These are phyloP conservation scores for Psammodynastes pulverulentus DNA, from an alignment of 2,113 vertebrate species.

Conservation along the genomic window DNA sequence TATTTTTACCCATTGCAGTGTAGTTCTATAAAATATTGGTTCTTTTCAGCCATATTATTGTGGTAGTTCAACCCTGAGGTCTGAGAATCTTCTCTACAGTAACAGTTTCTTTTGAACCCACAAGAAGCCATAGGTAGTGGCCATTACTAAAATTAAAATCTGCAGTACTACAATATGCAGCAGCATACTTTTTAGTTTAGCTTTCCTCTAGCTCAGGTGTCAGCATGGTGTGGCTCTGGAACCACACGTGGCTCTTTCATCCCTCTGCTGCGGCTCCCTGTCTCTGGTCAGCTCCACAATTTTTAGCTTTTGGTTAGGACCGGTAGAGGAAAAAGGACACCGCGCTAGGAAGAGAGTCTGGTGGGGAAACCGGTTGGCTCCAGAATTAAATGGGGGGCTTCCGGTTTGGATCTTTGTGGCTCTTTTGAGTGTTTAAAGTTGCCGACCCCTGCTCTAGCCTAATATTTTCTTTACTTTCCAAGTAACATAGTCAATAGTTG, in stretches of 20 bases:
- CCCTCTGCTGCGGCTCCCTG: too few species aligned
- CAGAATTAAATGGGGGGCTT: too few species aligned
- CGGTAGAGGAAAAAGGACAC: too few species aligned
- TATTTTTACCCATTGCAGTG: background rate
- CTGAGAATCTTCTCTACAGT: background rate
- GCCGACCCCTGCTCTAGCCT: background rate
- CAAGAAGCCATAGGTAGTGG: background rate
- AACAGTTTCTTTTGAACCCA: background rate
- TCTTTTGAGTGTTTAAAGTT: too few species aligned
- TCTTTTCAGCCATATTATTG: background rate
- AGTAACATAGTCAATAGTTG: background rate
- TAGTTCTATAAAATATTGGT: background rate
- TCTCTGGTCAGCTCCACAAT: too few species aligned
- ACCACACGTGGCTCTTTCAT: too few species aligned
- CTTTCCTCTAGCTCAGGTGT: background rate
- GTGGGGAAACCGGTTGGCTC: too few species aligned
- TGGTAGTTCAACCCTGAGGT: background rate
- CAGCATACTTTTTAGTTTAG: background rate
- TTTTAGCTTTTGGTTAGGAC: too few species aligned
- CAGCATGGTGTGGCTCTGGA: too few species aligned
- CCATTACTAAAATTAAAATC: background rate
- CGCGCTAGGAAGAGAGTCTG: too few species aligned
- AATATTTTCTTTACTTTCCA: background rate
- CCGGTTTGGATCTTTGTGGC: too few species aligned
- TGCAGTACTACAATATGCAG: background rate